Percentiles rank a stretch among this genome's conserved stretches.
Conservation (phyloP, 2,113 vertebrate genomes). For the Ciconia boyciana region DNA sequence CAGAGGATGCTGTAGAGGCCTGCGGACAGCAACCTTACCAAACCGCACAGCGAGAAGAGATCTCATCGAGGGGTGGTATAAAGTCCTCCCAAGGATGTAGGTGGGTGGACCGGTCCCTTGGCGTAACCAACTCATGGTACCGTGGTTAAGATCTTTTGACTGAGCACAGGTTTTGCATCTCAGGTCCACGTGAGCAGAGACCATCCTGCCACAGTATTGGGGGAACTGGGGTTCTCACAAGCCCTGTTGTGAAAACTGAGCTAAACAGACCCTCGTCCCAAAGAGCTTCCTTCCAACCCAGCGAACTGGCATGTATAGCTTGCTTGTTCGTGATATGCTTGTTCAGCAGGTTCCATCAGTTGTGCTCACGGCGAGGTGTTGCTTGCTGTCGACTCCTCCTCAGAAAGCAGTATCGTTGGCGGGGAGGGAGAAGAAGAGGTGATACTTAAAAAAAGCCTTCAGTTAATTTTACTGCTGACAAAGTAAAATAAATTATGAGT, state of each 20-base stretch:
- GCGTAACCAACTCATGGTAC: accelerated
- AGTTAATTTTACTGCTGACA: neutral
- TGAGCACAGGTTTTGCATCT: neutral
- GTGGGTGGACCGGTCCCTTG: neutral
- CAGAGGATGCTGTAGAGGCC: neutral
- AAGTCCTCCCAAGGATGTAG: neutral
- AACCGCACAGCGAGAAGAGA: neutral
- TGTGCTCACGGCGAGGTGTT: neutral
- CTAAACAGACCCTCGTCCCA: neutral
- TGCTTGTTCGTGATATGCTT: neutral
- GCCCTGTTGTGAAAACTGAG: neutral
- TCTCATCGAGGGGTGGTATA: neutral
- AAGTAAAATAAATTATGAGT: neutral
- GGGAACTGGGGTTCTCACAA: neutral
- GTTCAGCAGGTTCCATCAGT: neutral
- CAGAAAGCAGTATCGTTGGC: neutral
- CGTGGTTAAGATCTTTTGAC: neutral
- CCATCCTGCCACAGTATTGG: neutral
- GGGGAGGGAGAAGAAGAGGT: neutral
- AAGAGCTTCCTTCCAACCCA: neutral
- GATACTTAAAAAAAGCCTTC: neutral
- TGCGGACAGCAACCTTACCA: accelerated
- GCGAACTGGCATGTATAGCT: accelerated
- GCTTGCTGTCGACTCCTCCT: neutral
- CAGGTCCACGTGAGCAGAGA: neutral